Evolutionary conservation across 2,113 vertebrate species (phyloP), one percentile per base, ranked within the genome.

Genomic region (Trogon surrucura): DNA sequence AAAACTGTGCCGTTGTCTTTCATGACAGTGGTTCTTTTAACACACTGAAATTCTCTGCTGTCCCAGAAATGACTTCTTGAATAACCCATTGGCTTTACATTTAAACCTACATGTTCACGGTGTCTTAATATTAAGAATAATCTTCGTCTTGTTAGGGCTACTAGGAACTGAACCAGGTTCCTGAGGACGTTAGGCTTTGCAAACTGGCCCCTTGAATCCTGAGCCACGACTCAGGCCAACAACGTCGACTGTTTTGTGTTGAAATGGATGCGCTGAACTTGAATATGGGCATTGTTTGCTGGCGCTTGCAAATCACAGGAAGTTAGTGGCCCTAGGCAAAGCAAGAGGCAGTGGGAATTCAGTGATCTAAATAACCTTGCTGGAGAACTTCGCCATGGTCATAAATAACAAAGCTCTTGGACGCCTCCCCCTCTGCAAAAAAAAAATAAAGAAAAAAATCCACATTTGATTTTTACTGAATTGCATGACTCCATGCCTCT

Each of bases 221-320:
- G 48, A 86, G 69, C 78, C 65, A 10, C 8, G 7, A 10, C 77
- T 70, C 64, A 60, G 12, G 67, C 0, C 0, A 56, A 84, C 64
- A 81, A 13, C 71, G 65, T 88, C 72, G 69, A 62, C 81, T 64
- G 27, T 80, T 96, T 83, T 93, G n/a, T 78, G 65, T 91, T 2
- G 3, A 90, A 92, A 71, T 58, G 74, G 81, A 75, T 80, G 88
- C 41, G 5, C 72, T 79, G 47, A 84, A 72, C 95, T 95, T 96
- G 85, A 95, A 97, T 96, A 81, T 90, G 67, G 69, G 45, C 34
- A 79, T 96, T 97, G 94, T 95, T 95, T 89, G 81, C 73, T 93
- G 60, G 56, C 85, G 92, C 75, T 89, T 91, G 82, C 82, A 93
- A 91, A 94, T 94, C 85, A 60, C 6, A 67, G 64, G 34, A 70